A percentile compares a stretch with the other conserved stretches of the same genome.
These are phyloP conservation scores for Perccottus glenii DNA, from an alignment of 2,113 vertebrate species.

Conservation along the genomic window DNA sequence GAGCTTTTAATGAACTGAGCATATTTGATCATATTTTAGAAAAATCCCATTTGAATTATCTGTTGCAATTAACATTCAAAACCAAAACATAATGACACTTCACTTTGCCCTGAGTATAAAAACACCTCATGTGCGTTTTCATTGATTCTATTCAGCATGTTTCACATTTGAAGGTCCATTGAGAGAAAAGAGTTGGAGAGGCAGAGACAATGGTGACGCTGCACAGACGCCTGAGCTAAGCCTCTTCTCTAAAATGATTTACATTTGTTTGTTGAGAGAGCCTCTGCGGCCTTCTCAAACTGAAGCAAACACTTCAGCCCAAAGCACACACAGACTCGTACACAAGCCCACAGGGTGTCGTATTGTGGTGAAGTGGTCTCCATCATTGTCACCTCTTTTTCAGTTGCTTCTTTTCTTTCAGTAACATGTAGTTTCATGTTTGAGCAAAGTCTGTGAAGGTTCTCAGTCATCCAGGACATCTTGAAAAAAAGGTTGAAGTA, in stretches of 20 bases:
- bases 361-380: neutral
- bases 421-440: too few species aligned
- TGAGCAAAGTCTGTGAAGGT: too few species aligned
- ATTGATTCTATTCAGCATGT: constrained; percentile 8
- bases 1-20: neutral
- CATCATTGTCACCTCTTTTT: neutral
- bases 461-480: too few species aligned
- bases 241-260: constrained; percentile 35
- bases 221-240: constrained; percentile 36
- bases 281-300: constrained; percentile 3
- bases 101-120: constrained; percentile 6
- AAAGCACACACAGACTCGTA: constrained; percentile 4
- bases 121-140: neutral
- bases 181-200: neutral
- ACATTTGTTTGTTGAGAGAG: constrained; percentile 47
- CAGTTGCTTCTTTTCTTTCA: neutral
- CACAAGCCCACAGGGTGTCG: constrained; percentile 8
- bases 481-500: too few species aligned
- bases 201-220: neutral
- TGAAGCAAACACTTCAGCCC: neutral
- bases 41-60: neutral
- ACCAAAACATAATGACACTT: neutral
- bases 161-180: neutral
- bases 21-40: constrained; percentile 10
- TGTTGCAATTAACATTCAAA: neutral